Evolutionary conservation across 30 jellyfish, hydroid and myxozoan genomes (phyloP), one percentile per base, ranked within the genome.

Genomic region (Catostylus mosaicus): DNA sequence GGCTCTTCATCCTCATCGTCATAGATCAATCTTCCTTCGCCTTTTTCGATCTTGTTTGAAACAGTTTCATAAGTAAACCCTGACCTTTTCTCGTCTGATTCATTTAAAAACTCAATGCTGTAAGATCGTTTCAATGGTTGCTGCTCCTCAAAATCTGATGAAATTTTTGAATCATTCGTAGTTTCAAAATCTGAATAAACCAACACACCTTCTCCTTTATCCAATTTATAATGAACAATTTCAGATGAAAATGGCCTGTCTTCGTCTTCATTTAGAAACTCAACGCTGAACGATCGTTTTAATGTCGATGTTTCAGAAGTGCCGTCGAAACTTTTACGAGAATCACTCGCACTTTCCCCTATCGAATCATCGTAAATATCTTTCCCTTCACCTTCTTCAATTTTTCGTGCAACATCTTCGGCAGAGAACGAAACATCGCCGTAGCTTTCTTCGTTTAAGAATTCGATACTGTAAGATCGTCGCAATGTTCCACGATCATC

Each of bases 401-500:
- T 80, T n/a, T 59, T 61, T 23, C 65, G 22, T 14, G 90, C 65
- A 12, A 80, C 79, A 50, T 67, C 30, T 47, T 66, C 90, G 29
- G 68, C 30, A 50, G 90, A 64, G 7, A 80, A 26, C 35, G 90
- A 80, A 30, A 0, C 26, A 19, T 35, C 73, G 22, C 20, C 72
- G 30, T 34, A 31, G 16, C 36, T 29, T 4, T 50, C 73, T 37
- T 80, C 90, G 30, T 68, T 80, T 22, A 80, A 32, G 29, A 80
- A 78, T 38, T 78, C 89, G 74, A 78, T 78, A 35, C 89, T 78
- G 89, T 78, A 78, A 5, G 89, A 78, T 26, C 89, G 35, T 48
- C 51, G 30, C 27, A 78, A 65, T 34, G 73, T 1, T 31, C 81
- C 81, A 1, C 23, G 67, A 18, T 47, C 69, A 9, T 10, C 73